Conservation (phyloP, 64 coral and sea anemone genomes). For the Stichodactyla helianthus region DNA sequence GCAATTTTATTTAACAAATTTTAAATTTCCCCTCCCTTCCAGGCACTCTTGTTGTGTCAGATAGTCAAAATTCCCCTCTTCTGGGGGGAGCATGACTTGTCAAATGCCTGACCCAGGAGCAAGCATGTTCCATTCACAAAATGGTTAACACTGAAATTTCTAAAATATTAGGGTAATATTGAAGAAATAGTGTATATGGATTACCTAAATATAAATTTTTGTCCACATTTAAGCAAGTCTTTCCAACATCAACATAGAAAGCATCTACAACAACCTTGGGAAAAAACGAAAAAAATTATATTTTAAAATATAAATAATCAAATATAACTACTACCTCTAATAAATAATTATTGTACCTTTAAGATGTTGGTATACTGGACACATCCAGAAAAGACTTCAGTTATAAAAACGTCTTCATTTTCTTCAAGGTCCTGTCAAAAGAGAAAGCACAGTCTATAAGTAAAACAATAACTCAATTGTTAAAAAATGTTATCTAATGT, state of each 20-base stretch:
- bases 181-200: too few species aligned
- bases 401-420: slow-evolving; percentile 73
- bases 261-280: slow-evolving; percentile 93
- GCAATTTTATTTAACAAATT: too few species aligned
- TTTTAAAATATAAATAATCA: not conserved
- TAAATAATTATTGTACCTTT: slow-evolving; percentile 44
- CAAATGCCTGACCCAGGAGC: too few species aligned
- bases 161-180: too few species aligned
- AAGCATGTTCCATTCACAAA: too few species aligned
- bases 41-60: too few species aligned
- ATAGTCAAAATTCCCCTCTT: too few species aligned
- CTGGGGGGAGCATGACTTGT: too few species aligned
- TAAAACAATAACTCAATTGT: not conserved
- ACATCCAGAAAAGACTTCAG: slow-evolving; percentile 97
- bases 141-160: too few species aligned
- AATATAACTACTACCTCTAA: too few species aligned
- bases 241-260: slow-evolving; percentile 87
- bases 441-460: not conserved
- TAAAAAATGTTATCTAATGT: not conserved
- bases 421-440: slow-evolving; percentile 55
- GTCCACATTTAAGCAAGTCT: slow-evolving; percentile 71
- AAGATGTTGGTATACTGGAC: slow-evolving; percentile 80
- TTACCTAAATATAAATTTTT: slow-evolving; percentile 89
- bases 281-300: not conserved
- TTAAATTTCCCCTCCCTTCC: too few species aligned